Evolutionary conservation across 2,888 invertebrate species (phyloP), one percentile per base, ranked within the genome.

Genomic region (Lochmaea crataegi): DNA sequence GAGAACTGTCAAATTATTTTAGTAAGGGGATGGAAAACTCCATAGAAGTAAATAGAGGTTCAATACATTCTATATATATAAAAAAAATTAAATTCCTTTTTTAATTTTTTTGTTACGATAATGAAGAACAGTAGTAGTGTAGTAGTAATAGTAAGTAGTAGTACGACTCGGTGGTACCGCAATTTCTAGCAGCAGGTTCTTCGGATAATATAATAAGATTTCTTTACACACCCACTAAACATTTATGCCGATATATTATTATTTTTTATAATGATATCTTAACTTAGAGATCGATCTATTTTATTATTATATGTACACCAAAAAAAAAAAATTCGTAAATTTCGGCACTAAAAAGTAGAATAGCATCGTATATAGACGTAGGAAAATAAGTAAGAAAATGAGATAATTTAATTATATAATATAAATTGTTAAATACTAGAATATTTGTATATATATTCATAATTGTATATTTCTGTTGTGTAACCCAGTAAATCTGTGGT

Each of bases 151-250:
- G 9, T n/a, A 9, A 53, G 38, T 51, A 66, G 38, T 66, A 38
- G 69, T 61, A 76, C 79, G 74, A 75, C 78, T 76, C 77, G 77
- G 75, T 77, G 80, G 80, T 82, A 78, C 77, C 79, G 58, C 63
- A 56, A 71, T 74, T 80, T 80, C 81, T 81, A 82, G 80, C 82
- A 81, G 82, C 83, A 83, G 83, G 82, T 83, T 83, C 82, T 82
- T 82, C 76, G 78, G 80, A 78, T 63, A 68, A 79, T 78, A 81
- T 79, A 81, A 81, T 81, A 79, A 81, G 82, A 82, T 80, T 80
- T 79, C 79, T 80, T 75, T 76, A 78, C 78, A 80, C 81, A 80
- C 82, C 81, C 77, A 82, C 82, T 75, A 76, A 73, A 72, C 72
- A 73, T 75, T 74, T 76, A 73, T 72, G 69, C 78, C 74, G 74